A percentile compares a stretch with the other conserved stretches of the same genome.
Conservation (phyloP, 2,113 vertebrate species). For the mouse (Mus musculus) region DNA sequence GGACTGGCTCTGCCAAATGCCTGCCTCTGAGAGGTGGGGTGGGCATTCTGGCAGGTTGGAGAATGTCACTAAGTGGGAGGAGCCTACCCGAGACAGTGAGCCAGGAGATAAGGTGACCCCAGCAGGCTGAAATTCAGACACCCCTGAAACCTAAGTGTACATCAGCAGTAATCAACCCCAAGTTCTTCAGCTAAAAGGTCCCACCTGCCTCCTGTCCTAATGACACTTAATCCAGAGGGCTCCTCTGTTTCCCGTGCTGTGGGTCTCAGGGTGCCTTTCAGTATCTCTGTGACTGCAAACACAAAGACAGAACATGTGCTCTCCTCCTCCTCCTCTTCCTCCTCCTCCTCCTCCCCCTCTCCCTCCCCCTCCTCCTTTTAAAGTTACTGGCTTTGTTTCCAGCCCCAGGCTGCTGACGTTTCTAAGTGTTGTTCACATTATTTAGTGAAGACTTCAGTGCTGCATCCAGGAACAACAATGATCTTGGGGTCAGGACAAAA, state of each 20-base stretch:
- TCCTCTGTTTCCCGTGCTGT: constrained; percentile 31
- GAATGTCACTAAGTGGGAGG: background rate
- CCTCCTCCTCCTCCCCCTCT: too few species aligned
- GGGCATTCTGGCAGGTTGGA: background rate
- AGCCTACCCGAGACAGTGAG: background rate
- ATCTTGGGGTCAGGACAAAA: background rate
- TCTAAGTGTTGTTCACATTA: background rate
- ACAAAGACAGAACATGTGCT: constrained; percentile 22
- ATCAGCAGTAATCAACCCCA: constrained; percentile 65
- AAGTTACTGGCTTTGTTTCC: background rate
- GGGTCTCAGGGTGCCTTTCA: constrained; percentile 23
- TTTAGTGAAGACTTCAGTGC: background rate
- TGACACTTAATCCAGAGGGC: constrained; percentile 65
- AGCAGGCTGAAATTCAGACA: constrained; percentile 35
- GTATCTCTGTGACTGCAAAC: background rate
- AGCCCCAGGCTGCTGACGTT: background rate
- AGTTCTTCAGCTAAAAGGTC: constrained; percentile 32
- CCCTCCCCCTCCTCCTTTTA: too few species aligned
- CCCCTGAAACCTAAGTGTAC: constrained; percentile 65
- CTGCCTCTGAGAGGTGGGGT: background rate
- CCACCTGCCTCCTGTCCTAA: constrained; percentile 38
- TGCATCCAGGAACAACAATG: background rate
- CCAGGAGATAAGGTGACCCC: background rate
- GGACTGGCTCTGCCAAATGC: background rate
- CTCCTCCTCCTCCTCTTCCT: background rate